phyloP scores from a whole-genome alignment of 2,888 invertebrate genomes.

The Serrognathus titanus region DNA sequence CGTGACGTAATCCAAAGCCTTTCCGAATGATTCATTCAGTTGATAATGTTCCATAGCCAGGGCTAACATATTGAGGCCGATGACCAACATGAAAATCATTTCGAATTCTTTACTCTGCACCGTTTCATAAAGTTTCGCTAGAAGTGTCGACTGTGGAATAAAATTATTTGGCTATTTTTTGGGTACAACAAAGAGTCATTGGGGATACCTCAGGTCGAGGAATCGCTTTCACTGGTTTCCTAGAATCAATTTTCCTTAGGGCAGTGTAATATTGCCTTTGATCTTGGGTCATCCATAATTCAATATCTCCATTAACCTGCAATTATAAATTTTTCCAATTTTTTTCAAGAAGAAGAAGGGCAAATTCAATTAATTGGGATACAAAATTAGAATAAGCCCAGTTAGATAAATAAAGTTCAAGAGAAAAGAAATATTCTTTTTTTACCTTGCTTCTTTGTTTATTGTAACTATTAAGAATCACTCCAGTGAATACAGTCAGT shows the following conservation, averaged over 20 bases:
- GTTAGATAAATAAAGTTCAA: too few species aligned
- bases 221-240: constrained; percentile 97
- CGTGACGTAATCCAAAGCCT: constrained; percentile 88
- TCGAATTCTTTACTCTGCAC: constrained; percentile 98
- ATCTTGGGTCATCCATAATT: constrained; percentile 99
- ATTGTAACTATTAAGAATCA: constrained; percentile 99
- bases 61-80: constrained; percentile 96
- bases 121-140: constrained; percentile 95
- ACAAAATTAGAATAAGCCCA: neutral
- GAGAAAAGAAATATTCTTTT: too few species aligned
- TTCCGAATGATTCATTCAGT: constrained; percentile 78
- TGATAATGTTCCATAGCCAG: constrained; percentile 98
- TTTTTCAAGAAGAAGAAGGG: neutral
- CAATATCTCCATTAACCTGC: constrained; percentile 87
- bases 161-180: constrained; percentile 23
- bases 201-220: constrained; percentile 88
- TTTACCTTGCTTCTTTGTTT: constrained; percentile 93
- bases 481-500: constrained; percentile 98
- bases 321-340: constrained; percentile 3
- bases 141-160: constrained; percentile 86
- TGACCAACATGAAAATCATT: constrained; percentile 99
- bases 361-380: neutral
- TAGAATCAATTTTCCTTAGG: constrained; percentile 99
- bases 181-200: neutral
- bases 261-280: constrained; percentile 99